A percentile compares a stretch with the other conserved stretches of the same genome.
phyloP scores from a whole-genome alignment of 2,888 invertebrate species.

The Drosophila borealis region DNA sequence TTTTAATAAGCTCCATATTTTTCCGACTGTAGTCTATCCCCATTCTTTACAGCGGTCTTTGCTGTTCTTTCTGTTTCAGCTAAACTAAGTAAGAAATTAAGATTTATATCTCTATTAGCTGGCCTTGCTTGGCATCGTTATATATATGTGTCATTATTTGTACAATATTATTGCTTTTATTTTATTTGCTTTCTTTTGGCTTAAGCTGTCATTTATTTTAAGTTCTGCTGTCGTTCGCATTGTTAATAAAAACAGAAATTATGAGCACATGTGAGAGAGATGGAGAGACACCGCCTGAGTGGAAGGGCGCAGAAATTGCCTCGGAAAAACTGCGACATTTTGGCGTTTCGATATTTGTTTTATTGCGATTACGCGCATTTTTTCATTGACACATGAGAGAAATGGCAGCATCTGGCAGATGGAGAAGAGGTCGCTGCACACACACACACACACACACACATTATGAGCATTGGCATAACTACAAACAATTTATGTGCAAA shows the following conservation, averaged over 20 bases:
- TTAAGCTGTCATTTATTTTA: conserved; percentile 23
- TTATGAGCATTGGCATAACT: conserved; percentile 69
- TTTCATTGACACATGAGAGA: conserved; percentile 62
- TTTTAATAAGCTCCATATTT: no score
- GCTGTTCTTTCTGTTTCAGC: background rate
- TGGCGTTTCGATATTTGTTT: conserved; percentile 44
- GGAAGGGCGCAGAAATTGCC: conserved; percentile 49
- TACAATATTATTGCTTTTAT: conserved; percentile 44
- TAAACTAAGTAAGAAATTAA: background rate
- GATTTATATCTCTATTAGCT: background rate
- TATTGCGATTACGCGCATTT: conserved; percentile 40
- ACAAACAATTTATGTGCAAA: conserved; percentile 76
- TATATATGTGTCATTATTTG: conserved; percentile 57
- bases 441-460: conserved; percentile 17
- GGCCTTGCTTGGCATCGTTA: background rate
- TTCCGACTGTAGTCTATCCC: no score
- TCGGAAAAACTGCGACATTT: conserved; percentile 53
- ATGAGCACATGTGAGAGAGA: conserved; percentile 37
- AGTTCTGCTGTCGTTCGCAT: conserved; percentile 21
- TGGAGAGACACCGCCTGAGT: background rate
- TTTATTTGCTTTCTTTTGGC: conserved; percentile 10
- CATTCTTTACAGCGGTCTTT: background rate
- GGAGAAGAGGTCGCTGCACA: conserved; percentile 6
- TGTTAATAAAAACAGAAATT: conserved; percentile 62
- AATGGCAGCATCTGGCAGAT: conserved; percentile 41